phyloP scores from a whole-genome alignment of 2,888 invertebrate species.

The Eupeodes latifasciatus region DNA sequence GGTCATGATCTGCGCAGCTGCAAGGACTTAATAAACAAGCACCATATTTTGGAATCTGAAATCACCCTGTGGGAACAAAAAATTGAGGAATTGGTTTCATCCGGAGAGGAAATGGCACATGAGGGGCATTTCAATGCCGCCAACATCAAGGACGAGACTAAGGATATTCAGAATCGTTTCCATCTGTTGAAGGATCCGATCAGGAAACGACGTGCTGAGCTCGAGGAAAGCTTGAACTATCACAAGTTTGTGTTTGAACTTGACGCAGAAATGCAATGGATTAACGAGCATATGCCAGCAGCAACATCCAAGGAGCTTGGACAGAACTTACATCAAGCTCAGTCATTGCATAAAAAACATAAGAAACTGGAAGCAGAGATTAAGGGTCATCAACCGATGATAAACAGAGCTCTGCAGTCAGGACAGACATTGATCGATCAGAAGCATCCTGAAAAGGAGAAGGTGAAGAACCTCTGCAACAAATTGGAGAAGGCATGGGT shows the following conservation, averaged over 20 bases:
- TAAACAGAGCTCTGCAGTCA: constrained; percentile 92
- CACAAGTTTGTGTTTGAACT: constrained; percentile 98
- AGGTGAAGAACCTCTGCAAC: constrained; percentile 91
- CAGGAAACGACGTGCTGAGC: constrained; percentile 88
- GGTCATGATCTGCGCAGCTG: constrained; percentile 96
- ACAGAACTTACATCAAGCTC: constrained; percentile 95
- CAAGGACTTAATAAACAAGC: constrained; percentile 94
- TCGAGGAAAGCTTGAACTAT: constrained; percentile 91
- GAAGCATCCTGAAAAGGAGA: constrained; percentile 91
- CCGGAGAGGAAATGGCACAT: constrained; percentile 95
- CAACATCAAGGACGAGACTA: constrained; percentile 92
- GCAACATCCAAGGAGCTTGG: constrained; percentile 91
- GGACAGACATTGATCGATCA: constrained; percentile 90
- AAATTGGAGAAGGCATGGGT: constrained; percentile 90
- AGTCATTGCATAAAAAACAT: constrained; percentile 96
- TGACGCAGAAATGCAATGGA: constrained; percentile 97
- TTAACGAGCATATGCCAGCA: constrained; percentile 93
- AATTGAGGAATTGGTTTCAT: constrained; percentile 90
- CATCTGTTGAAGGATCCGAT: constrained; percentile 90
- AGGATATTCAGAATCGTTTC: constrained; percentile 89
- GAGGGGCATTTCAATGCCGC: constrained; percentile 97
- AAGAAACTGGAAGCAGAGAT: constrained; percentile 96
- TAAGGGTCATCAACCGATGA: constrained; percentile 92
- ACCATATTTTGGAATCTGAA: constrained; percentile 94
- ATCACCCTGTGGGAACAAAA: constrained; percentile 92